phyloP scores from a whole-genome alignment of 2,888 invertebrate species.

The Carcina quercana region DNA sequence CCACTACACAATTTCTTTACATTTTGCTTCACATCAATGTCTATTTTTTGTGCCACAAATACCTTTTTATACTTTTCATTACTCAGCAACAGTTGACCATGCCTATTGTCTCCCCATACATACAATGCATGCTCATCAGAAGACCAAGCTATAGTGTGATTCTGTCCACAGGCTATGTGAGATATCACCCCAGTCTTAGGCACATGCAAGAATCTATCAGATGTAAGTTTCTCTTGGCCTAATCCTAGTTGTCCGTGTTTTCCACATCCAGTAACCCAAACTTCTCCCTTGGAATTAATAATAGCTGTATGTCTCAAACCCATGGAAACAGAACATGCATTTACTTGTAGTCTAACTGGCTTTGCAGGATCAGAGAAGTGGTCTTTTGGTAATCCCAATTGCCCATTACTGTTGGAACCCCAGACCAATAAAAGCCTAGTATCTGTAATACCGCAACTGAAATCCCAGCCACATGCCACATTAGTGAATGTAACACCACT shows the following conservation, averaged over 20 bases:
- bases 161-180: slow-evolving; percentile 85
- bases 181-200: slow-evolving; percentile 71
- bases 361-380: slow-evolving; percentile 48
- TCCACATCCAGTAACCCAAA: slow-evolving; percentile 79
- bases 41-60: slow-evolving; percentile 69
- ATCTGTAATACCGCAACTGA: slow-evolving; percentile 82
- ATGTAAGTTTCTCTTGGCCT: slow-evolving; percentile 42
- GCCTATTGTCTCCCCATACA: slow-evolving; percentile 90
- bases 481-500: slow-evolving; percentile 73
- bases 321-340: slow-evolving; percentile 76
- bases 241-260: slow-evolving; percentile 81
- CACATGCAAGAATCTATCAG: slow-evolving; percentile 68
- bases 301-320: slow-evolving; percentile 81
- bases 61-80: slow-evolving; percentile 64
- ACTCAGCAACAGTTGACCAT: slow-evolving; percentile 82
- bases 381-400: slow-evolving; percentile 78
- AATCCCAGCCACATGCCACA: slow-evolving; percentile 88
- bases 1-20: slow-evolving; percentile 78
- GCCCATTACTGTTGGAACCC: slow-evolving; percentile 88
- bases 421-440: slow-evolving; percentile 83
- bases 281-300: slow-evolving; percentile 75
- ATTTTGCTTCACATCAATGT: slow-evolving; percentile 68
- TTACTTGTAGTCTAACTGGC: slow-evolving; percentile 56
- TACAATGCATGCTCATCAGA: slow-evolving; percentile 74
- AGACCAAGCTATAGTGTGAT: slow-evolving; percentile 80